Evolutionary conservation across 2,113 vertebrate species (phyloP).

Genomic region (Vulpes vulpes): DNA sequence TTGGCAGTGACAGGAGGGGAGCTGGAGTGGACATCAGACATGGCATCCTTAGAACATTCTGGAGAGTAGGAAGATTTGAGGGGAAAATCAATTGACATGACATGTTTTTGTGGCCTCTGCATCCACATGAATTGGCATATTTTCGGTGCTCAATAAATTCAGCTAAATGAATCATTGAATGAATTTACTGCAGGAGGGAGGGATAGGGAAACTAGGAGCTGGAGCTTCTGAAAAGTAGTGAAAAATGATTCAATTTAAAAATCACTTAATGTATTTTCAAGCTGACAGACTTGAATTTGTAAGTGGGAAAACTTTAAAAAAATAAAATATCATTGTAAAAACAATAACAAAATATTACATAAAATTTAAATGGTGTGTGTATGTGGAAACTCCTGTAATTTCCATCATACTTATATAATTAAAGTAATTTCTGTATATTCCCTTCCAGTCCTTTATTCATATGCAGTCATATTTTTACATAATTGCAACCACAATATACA

Average conservation of each 20-base stretch:
- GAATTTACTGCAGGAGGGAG: background rate
- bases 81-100: rapidly evolving
- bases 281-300: background rate
- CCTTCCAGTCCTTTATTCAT: constrained; percentile 75
- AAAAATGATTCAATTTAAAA: constrained; percentile 11
- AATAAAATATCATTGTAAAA: constrained; percentile 58
- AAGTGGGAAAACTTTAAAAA: constrained; percentile 13
- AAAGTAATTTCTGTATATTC: constrained; percentile 77
- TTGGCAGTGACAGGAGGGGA: background rate
- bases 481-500: constrained; percentile 80
- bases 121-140: background rate
- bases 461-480: constrained; percentile 80
- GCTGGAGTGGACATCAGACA: background rate
- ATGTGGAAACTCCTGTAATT: constrained; percentile 63
- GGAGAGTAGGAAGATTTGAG: background rate
- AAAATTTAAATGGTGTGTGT: constrained; percentile 63
- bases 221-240: background rate
- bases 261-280: constrained; percentile 30
- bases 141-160: background rate
- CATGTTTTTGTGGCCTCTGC: rapidly evolving
- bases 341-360: constrained; percentile 50
- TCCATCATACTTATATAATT: constrained; percentile 74
- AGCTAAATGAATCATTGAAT: background rate
- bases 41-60: background rate
- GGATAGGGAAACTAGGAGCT: background rate